Conservation (phyloP, 2,797 vertebrate genomes). For the Tenualosa ilisha region DNA sequence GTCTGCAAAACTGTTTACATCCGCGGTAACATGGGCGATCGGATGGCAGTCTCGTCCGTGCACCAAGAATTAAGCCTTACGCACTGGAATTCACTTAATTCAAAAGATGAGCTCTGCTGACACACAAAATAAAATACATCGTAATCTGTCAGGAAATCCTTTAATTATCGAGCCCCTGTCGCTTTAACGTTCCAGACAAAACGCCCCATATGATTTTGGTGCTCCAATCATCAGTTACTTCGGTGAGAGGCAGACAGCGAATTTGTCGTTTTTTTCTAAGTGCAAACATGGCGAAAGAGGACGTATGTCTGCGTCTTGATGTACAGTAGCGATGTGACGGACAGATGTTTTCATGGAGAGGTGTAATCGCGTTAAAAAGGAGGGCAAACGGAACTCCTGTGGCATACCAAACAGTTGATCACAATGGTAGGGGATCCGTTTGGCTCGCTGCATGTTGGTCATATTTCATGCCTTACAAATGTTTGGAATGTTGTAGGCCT, state of each 20-base stretch:
- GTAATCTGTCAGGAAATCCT: not conserved
- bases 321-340: slow-evolving; percentile 39
- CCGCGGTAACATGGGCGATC: not conserved
- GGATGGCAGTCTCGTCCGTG: not conserved
- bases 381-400: slow-evolving; percentile 64
- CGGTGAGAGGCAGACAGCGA: slow-evolving; percentile 45
- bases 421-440: slow-evolving; percentile 70
- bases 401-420: slow-evolving; percentile 67
- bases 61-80: not conserved
- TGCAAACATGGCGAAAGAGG: slow-evolving; percentile 62
- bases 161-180: slow-evolving; percentile 58
- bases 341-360: slow-evolving; percentile 61
- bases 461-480: slow-evolving; percentile 35
- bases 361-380: slow-evolving; percentile 54
- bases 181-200: slow-evolving; percentile 69
- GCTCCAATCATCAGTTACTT: slow-evolving; percentile 66
- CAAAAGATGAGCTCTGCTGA: not conserved
- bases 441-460: slow-evolving; percentile 8
- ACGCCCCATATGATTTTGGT: slow-evolving; percentile 66
- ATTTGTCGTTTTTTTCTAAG: slow-evolving; percentile 31
- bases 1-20: slow-evolving; percentile 22
- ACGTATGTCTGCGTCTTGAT: slow-evolving; percentile 53
- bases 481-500: slow-evolving; percentile 40
- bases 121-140: not conserved
- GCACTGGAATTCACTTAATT: not conserved